Conservation (phyloP, 2,113 vertebrate genomes). For the Scatophagus argus region DNA sequence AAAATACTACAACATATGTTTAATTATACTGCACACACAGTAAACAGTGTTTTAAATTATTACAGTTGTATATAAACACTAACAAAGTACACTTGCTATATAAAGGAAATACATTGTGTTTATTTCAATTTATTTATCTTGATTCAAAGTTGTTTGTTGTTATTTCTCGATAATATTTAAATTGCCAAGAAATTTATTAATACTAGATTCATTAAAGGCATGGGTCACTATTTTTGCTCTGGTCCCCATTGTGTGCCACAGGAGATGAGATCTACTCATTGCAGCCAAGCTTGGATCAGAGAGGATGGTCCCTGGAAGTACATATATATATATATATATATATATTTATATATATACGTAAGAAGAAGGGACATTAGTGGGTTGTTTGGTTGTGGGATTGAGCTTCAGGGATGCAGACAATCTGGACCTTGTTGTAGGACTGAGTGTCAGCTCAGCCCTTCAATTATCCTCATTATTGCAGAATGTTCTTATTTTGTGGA, state of each 20-base stretch:
- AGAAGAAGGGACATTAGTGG: slow-evolving; percentile 7
- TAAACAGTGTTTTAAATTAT: not conserved
- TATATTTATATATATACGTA: slow-evolving; percentile 17
- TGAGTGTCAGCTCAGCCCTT: slow-evolving; percentile 54
- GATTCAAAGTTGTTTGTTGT: not conserved
- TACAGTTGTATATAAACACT: too few relatives aligned
- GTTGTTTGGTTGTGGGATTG: slow-evolving; percentile 18
- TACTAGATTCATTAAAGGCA: not conserved
- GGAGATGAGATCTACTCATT: not conserved
- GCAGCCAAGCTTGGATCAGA: slow-evolving; percentile 3
- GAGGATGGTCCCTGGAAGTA: slow-evolving; percentile 30
- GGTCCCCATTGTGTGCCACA: not conserved
- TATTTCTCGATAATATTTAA: not conserved
- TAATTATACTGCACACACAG: not conserved
- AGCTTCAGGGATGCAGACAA: slow-evolving; percentile 52
- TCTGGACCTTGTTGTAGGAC: slow-evolving; percentile 40
- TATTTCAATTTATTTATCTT: not conserved
- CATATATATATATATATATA: too few relatives aligned
- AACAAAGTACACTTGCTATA: too few relatives aligned
- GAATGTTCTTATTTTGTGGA: slow-evolving; percentile 63
- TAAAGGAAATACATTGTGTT: not conserved
- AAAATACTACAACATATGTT: not conserved
- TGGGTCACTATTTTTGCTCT: not conserved
- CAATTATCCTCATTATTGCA: slow-evolving; percentile 70
- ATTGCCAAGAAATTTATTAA: not conserved